phyloP scores from a whole-genome alignment of 2,113 vertebrate genomes.

The Gambusia affinis region DNA sequence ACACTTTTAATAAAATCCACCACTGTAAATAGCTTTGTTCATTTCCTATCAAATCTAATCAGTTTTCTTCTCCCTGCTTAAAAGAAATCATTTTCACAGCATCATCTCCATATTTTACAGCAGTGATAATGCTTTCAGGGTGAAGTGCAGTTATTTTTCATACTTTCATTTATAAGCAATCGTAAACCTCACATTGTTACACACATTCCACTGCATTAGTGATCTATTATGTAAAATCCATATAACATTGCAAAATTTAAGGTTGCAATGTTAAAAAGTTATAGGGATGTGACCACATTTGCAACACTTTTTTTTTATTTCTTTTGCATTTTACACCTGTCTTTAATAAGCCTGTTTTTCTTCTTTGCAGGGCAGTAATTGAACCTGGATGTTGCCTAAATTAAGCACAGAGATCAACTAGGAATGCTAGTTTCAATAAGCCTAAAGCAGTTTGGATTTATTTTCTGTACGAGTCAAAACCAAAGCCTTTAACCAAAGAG shows the following conservation, averaged over 20 bases:
- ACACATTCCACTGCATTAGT: not conserved
- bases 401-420: not conserved
- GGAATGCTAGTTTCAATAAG: constrained; percentile 3
- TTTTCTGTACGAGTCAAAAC: constrained; percentile 41
- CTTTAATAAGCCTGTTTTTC: constrained; percentile 22
- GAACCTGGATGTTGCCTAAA: constrained; percentile 18
- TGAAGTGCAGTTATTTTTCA: not conserved
- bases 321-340: not conserved
- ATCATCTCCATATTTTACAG: not conserved
- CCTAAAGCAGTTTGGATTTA: constrained; percentile 1
- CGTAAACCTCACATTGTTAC: too few relatives aligned
- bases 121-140: not conserved
- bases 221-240: not conserved
- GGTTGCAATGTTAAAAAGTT: not conserved
- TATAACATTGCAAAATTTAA: not conserved
- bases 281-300: not conserved
- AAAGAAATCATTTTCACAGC: too few relatives aligned
- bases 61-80: too few relatives aligned
- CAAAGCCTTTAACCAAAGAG: not conserved
- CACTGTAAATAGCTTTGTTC: not conserved
- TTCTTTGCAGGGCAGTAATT: constrained; percentile 50
- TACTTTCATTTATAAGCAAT: too few relatives aligned
- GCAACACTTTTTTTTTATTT: not conserved
- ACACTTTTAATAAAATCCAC: not conserved
- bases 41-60: too few relatives aligned